Conservation (phyloP, 2,797 vertebrate genomes). For the Thunnus albacares region DNA sequence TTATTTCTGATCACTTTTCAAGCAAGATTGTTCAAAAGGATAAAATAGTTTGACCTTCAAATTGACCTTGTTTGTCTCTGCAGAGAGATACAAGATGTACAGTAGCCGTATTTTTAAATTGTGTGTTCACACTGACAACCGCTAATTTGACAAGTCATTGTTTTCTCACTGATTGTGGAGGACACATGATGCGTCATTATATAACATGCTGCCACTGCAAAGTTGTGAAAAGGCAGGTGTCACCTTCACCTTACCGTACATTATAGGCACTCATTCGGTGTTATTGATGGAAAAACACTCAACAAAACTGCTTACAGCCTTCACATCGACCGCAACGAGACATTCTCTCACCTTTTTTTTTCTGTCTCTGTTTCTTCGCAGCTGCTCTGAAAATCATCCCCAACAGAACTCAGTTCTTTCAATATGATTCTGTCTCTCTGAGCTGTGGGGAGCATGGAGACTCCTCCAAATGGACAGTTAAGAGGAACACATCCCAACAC, state of each 20-base stretch:
- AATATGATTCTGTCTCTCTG: not conserved
- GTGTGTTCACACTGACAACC: not conserved
- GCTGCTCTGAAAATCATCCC: not conserved
- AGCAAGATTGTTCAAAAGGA: not conserved
- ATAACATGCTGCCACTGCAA: not conserved
- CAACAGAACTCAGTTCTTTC: slow-evolving; percentile 5
- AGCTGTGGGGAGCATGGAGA: not conserved
- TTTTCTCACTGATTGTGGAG: not conserved
- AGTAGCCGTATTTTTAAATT: not conserved
- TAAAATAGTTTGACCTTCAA: not conserved
- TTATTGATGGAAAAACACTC: not conserved
- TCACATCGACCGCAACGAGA: not conserved
- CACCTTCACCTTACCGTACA: not conserved
- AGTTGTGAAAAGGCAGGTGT: not conserved
- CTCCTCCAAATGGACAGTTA: slow-evolving; percentile 7
- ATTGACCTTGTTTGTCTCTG: not conserved
- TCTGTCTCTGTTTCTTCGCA: not conserved
- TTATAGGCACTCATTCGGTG: not conserved
- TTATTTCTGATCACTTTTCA: not conserved
- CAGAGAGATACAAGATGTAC: too few relatives aligned
- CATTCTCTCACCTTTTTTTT: not conserved
- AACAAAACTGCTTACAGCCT: not conserved
- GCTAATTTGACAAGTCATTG: not conserved
- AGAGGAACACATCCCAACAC: not conserved
- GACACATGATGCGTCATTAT: not conserved